Base-by-base conservation (phyloP, 2,888 invertebrate species). In the Acrocyrtus sp. region DNA sequence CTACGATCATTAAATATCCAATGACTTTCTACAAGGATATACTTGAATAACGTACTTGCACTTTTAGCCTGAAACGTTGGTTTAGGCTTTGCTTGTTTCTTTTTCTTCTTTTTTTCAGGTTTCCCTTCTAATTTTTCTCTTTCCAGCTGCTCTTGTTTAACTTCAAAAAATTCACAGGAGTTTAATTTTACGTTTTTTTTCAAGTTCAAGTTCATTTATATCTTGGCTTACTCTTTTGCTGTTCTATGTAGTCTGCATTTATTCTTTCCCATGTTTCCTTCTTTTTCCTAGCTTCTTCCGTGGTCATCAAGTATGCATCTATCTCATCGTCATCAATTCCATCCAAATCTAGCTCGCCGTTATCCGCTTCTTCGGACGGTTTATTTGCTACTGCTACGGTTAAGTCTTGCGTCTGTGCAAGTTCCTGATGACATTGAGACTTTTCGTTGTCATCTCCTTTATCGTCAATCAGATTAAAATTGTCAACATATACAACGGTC, bases 321-420 rank as follows among this genome's bases (percentile, higher is more conserved):
- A 98, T 87, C 86, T 98, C 98, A 4, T 90, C 91, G 82, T 98
- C 98, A 82, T 98, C 95, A 56, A 95, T 88, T 15, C 86, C 90
- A 47, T 89, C 90, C 45, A 94, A 85, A 77, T 90, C 87, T 17
- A 94, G 84, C 78, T 92, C 92, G 0, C 86, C 83, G 70, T 81
- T 80, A 5, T 82, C 83, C 2, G 48, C 4, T 43, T 74, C 69
- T 39, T 48, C 54, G 1, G 39, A 19, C n/a, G n/a, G n/a, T n/a
- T n/a, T n/a, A n/a, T n/a, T n/a, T n/a, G n/a, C n/a, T 17, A 43
- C 15, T 43, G 15, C 17, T 15, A 4, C 17, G 3, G 3, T 12
- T 43, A 43, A 15, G 3, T 43, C 43, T 43, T 43, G 43, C 4
- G 43, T 43, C 17, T 43, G 43, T 17, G 15, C 15, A 12, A 17